Evolutionary conservation across 2,797 vertebrate species (phyloP).

Genomic region (Phrynocephalus guinanensis): DNA sequence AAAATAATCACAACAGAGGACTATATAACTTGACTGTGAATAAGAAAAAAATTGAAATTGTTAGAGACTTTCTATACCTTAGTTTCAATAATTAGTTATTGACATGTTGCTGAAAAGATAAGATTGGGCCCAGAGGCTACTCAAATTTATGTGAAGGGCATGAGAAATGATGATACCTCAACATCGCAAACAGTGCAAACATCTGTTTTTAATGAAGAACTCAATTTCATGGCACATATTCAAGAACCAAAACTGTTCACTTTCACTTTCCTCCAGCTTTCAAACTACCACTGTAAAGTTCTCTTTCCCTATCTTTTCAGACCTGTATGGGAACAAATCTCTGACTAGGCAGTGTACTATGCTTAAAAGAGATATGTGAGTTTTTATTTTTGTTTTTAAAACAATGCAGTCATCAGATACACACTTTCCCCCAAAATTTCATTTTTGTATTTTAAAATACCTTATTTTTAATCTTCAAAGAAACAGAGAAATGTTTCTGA

Average conservation of each 20-base stretch:
- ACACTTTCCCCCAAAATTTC: not conserved
- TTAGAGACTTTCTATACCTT: too few relatives aligned
- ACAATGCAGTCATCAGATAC: not conserved
- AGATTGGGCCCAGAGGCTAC: not conserved
- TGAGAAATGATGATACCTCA: not conserved
- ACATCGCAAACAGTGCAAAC: not conserved
- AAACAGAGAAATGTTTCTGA: too few relatives aligned
- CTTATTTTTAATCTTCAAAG: too few relatives aligned
- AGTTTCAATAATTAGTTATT: too few relatives aligned
- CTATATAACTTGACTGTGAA: too few relatives aligned
- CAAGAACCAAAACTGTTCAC: not conserved
- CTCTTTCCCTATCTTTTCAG: not conserved
- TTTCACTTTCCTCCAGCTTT: not conserved
- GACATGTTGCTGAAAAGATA: not conserved
- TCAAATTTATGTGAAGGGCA: not conserved
- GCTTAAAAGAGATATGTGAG: not conserved
- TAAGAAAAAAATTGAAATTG: too few relatives aligned
- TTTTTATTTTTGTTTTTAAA: not conserved
- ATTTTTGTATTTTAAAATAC: too few relatives aligned
- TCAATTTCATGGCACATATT: not conserved
- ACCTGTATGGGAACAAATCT: not conserved
- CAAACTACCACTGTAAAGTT: not conserved
- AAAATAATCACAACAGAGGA: too few relatives aligned
- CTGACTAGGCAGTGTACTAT: not conserved
- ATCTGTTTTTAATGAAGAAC: not conserved